Conservation (phyloP, 2,113 vertebrate species). For the Leptocoma aspasia region DNA sequence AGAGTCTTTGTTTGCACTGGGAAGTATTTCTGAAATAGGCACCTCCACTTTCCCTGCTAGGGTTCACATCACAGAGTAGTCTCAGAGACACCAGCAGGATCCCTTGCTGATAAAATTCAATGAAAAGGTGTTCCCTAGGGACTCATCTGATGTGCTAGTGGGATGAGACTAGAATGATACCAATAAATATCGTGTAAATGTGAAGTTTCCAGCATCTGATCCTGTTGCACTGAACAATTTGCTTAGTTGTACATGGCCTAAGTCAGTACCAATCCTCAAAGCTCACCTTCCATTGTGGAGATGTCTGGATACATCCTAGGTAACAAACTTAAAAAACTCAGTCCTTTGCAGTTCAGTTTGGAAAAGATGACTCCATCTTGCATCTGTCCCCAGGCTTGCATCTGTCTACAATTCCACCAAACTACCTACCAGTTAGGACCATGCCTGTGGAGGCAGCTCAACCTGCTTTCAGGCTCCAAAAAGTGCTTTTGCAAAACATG, state of each 20-base stretch:
- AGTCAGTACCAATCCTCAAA: background rate
- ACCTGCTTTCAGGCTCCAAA: background rate
- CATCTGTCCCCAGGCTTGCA: background rate
- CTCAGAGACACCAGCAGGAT: background rate
- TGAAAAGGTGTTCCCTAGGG: background rate
- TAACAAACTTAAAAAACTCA: background rate
- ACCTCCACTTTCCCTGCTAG: background rate
- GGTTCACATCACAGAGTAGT: rapidly evolving
- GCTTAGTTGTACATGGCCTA: background rate
- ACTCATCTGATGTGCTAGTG: background rate
- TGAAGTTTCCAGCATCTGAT: background rate
- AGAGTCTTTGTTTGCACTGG: background rate
- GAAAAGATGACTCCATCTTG: background rate
- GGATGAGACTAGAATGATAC: background rate
- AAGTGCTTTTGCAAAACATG: background rate
- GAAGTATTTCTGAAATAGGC: background rate
- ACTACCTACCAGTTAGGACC: background rate
- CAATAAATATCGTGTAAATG: rapidly evolving
- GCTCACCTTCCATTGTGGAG: background rate
- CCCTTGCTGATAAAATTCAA: background rate
- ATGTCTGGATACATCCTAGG: background rate
- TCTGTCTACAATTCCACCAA: background rate
- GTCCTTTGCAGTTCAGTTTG: background rate
- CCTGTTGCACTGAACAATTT: background rate
- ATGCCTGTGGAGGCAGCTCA: background rate